phyloP scores from a whole-genome alignment of 2,113 vertebrate species.

The Neodontobutis hainanensis region DNA sequence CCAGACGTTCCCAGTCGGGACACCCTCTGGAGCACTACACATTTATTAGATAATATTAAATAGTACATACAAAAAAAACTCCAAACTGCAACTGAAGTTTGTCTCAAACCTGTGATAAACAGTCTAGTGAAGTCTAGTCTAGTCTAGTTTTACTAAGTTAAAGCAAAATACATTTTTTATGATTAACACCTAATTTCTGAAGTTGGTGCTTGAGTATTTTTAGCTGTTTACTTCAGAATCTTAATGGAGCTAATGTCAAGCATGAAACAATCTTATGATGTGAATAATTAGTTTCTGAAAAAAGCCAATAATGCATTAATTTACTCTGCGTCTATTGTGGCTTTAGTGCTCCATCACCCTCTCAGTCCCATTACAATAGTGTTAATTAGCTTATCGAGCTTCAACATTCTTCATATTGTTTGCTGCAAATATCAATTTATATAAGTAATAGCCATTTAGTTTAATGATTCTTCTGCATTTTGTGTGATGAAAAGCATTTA shows the following conservation, averaged over 20 bases:
- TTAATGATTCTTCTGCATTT: slow-evolving; percentile 37
- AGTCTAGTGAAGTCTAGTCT: too few relatives aligned
- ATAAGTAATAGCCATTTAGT: slow-evolving; percentile 23
- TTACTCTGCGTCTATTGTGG: neutral
- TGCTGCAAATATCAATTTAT: slow-evolving; percentile 17
- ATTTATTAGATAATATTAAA: too few relatives aligned
- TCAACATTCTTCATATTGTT: slow-evolving; percentile 19
- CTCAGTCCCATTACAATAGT: slow-evolving; percentile 2
- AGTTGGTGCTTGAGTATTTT: neutral
- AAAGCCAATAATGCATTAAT: slow-evolving; percentile 3
- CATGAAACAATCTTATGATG: slow-evolving; percentile 10
- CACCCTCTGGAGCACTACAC: too few relatives aligned
- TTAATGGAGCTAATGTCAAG: slow-evolving; percentile 3
- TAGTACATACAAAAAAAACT: too few relatives aligned
- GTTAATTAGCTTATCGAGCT: slow-evolving; percentile 1
- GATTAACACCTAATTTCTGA: neutral
- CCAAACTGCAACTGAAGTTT: too few relatives aligned
- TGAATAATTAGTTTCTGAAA: slow-evolving; percentile 7
- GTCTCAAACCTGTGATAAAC: too few relatives aligned
- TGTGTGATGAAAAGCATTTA: slow-evolving; percentile 13
- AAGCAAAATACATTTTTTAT: neutral
- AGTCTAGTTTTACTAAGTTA: neutral
- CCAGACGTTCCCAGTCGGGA: too few relatives aligned
- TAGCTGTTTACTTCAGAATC: slow-evolving; percentile 10
- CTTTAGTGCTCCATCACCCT: neutral